These are phyloP conservation scores for Salvelinus namaycush DNA, from an alignment of 2,113 vertebrate species.

Conservation along the genomic window DNA sequence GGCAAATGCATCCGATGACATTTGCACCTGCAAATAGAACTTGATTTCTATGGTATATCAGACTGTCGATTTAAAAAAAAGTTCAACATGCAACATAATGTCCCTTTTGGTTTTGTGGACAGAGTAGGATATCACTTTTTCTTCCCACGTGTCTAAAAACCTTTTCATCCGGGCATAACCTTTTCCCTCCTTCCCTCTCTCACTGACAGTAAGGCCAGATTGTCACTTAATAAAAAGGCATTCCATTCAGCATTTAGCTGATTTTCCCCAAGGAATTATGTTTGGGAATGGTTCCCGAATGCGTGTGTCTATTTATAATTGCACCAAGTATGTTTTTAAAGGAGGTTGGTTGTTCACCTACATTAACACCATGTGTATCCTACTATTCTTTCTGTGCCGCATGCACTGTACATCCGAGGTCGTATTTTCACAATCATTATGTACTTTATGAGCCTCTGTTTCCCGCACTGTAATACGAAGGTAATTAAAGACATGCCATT, in stretches of 20 bases:
- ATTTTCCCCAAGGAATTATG: too few species aligned
- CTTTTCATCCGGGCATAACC: background rate
- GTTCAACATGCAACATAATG: background rate
- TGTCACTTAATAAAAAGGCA: slow-evolving; percentile 26
- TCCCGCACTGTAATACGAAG: slow-evolving; percentile 44
- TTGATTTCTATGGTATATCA: too few species aligned
- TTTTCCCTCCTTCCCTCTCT: slow-evolving; percentile 27
- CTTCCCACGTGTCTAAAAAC: background rate
- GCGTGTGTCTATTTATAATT: too few species aligned
- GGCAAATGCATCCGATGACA: too few species aligned
- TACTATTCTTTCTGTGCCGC: slow-evolving; percentile 4
- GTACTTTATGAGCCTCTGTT: slow-evolving; percentile 35
- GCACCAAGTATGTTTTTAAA: too few species aligned
- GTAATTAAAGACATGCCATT: slow-evolving; percentile 65
- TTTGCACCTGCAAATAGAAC: too few species aligned
- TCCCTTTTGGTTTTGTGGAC: background rate
- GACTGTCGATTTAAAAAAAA: too few species aligned
- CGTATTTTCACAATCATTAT: slow-evolving; percentile 41
- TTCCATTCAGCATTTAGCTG: too few species aligned
- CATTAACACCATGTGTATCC: too few species aligned
- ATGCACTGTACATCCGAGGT: slow-evolving; percentile 9
- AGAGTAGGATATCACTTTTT: background rate
- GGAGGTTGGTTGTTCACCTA: too few species aligned
- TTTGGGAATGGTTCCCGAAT: too few species aligned
- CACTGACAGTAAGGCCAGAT: slow-evolving; percentile 4